Evolutionary conservation across 2,797 vertebrate genomes (phyloP), one percentile per base, ranked within the genome.

Genomic region (Adrianichthys oophorus): DNA sequence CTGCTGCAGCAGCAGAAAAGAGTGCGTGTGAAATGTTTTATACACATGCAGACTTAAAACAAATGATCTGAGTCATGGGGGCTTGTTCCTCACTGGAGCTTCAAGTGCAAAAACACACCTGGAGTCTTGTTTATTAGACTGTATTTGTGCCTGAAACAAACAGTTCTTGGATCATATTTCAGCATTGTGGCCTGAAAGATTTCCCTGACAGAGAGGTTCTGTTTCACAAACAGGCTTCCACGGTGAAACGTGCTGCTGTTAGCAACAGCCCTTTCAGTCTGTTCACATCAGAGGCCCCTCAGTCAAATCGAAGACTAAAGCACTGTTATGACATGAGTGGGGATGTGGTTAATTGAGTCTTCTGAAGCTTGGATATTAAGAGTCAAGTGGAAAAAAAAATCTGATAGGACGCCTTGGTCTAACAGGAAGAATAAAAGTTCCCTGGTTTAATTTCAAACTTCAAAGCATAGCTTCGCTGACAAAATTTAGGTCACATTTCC

Each of bases 401-500:
- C 52, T 68, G 72, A 62, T 84, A 3, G 50, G 47, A 75, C 0
- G 10, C 58, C 50, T 64, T 69, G 48, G 26, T 64, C 50, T 65
- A 47, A 80, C 82, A 71, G 70, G 72, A 76, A 76, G 62, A 76
- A 66, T 80, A 77, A 84, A 79, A 85, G 74, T 85, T 89, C 74
- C 83, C 77, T 62, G 47, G 83, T 92, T 72, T 92, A 86, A 90
- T 91, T 92, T 79, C 64, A 60, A 61, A 91, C 89, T 92, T 93
- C 89, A 94, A 94, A 95, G 89, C 76, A 50, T 76, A 84, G 89
- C 70, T 79, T 82, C 76, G 68, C 78, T 86, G 85, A 87, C 86
- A 89, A 78, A 92, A 93, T 87, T 61, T 83, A 90, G 87, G 88
- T 87, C 86, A 89, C 59, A 73, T 92, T 93, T 91, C 86, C 85